These are phyloP conservation scores for Conus betulinus DNA, from an alignment of 1,140 invertebrate genomes.

Conservation along the genomic window DNA sequence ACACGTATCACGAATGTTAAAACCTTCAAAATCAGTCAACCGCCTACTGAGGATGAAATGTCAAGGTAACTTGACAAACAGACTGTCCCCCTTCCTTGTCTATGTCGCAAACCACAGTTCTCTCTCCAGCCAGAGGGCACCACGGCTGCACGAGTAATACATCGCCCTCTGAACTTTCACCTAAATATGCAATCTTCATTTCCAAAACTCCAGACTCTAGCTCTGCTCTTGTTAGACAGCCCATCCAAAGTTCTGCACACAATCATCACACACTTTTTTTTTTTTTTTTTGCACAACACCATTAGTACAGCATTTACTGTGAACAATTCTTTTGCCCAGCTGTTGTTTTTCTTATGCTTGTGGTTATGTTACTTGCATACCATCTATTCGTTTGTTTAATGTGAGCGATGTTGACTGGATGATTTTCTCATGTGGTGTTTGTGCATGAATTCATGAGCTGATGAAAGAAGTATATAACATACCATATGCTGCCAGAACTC, in stretches of 20 bases:
- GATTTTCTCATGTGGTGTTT: too few relatives aligned
- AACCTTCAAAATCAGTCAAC: neutral
- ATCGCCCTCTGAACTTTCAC: constrained; percentile 41
- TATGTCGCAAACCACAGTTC: constrained; percentile 35
- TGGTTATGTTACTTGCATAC: too few relatives aligned
- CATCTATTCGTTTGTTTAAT: too few relatives aligned
- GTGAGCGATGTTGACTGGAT: too few relatives aligned
- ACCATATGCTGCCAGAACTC: too few relatives aligned
- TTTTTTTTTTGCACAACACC: too few relatives aligned
- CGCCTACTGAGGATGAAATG: neutral
- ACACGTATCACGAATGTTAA: too few relatives aligned
- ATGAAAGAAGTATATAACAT: too few relatives aligned
- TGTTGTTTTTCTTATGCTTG: too few relatives aligned
- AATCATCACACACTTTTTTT: neutral
- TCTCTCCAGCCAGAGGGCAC: neutral
- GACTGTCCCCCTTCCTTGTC: constrained; percentile 14
- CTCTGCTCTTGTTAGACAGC: neutral
- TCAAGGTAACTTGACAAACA: constrained; percentile 35
- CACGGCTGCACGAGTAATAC: constrained; percentile 37
- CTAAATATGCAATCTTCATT: constrained; percentile 28
- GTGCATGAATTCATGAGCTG: too few relatives aligned
- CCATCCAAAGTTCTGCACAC: neutral
- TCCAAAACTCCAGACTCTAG: constrained; percentile 14
- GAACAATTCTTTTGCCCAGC: too few relatives aligned
- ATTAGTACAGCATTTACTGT: too few relatives aligned